Evolutionary conservation across 2,888 invertebrate genomes (phyloP).

Genomic region (Chirona hameri): DNA sequence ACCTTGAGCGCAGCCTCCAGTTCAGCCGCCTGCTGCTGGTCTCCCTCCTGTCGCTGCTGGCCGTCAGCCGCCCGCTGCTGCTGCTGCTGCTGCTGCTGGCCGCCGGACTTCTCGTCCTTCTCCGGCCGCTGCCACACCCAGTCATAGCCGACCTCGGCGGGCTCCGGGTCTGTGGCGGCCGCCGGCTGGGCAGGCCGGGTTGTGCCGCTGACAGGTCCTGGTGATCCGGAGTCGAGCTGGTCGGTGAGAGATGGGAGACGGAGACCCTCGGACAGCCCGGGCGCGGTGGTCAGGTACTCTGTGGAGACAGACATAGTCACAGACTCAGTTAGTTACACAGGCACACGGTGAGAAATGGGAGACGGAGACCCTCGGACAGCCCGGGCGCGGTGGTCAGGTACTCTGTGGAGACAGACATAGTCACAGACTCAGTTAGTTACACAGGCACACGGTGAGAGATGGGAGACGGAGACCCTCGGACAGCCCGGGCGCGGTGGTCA

Average conservation of each 20-base stretch:
- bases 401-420: too few species aligned
- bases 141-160: not conserved
- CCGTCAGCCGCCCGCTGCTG: not conserved
- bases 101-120: not conserved
- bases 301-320: not conserved
- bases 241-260: not conserved
- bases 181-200: not conserved
- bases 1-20: conserved; percentile 26
- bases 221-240: not conserved
- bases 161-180: not conserved
- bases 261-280: conserved; percentile 38
- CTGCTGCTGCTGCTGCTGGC: not conserved
- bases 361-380: too few species aligned
- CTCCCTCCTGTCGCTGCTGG: conserved; percentile 27
- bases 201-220: too few species aligned
- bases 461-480: too few species aligned
- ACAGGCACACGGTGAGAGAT: too few species aligned
- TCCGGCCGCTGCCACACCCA: conserved; percentile 40
- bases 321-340: too few species aligned
- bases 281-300: conserved; percentile 35
- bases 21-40: not conserved
- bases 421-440: too few species aligned
- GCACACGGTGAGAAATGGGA: too few species aligned
- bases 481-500: too few species aligned
- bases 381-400: too few species aligned